Base-by-base conservation (phyloP, 1,140 invertebrate species). In the Pseudomyrmex gracilis region DNA sequence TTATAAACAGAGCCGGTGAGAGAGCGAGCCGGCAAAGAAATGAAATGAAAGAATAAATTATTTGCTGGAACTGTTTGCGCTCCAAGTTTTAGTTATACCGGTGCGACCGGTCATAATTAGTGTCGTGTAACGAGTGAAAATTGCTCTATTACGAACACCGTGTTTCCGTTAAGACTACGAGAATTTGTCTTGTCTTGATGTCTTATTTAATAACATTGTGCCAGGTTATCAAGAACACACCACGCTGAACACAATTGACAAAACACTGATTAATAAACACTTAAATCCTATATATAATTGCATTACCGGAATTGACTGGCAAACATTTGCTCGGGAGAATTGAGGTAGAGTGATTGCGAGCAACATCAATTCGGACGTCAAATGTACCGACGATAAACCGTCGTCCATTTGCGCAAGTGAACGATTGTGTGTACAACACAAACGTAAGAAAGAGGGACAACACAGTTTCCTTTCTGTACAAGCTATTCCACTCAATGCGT, bases 11-110 rank as follows among this genome's bases (percentile, higher is more conserved):
- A 83, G 71, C 55, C 58, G 64, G 84, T 61, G 66, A 80, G 61
- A 60, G 71, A 84, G 63, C 84, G 66, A 13, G 55, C 5, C 34
- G 34, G 34, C 78, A 73, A 78, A 86, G 87, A 85, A 89, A 87
- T 87, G 88, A 90, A 91, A 90, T 90, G 90, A 87, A 90, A 88
- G 74, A 86, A 90, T 91, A 87, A 90, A 90, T 90, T 90, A 90
- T 91, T 90, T 78, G 82, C 24, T 73, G 45, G 43, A 53, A 45
- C 55, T 61, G 49, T 73, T 85, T 64, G 55, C 77, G 57, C 77
- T 53, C 70, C 58, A 71, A 60, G 45, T 71, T 73, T 71, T 49
- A 87, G 10, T 58, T 87, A 84, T 80, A 78, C 73, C 13, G 51
- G 34, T 10, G 20, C 60, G 53, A 12, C 73, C 78, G 24, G 58